Conservation (phyloP, 2,888 invertebrate genomes). For the Caenorhabditis becei region DNA sequence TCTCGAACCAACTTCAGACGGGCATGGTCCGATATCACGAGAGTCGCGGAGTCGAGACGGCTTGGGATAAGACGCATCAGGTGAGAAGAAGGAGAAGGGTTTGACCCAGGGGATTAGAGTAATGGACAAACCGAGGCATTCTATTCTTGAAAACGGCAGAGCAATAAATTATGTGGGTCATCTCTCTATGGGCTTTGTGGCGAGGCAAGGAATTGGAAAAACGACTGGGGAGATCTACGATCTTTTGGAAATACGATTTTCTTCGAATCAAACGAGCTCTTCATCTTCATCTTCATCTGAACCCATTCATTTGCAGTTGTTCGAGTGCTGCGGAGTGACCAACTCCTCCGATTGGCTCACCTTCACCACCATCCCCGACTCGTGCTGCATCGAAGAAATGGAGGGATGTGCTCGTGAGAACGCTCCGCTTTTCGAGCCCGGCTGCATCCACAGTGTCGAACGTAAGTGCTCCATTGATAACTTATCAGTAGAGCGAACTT, state of each 20-base stretch:
- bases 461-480: conserved; percentile 39
- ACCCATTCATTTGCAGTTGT: conserved; percentile 60
- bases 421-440: conserved; percentile 68
- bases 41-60: conserved; percentile 74
- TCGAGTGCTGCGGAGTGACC: conserved; percentile 80
- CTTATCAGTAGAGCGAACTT: not conserved
- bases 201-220: not conserved
- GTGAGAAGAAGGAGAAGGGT: conserved; percentile 40
- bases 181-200: not conserved
- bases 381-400: conserved; percentile 78
- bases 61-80: conserved; percentile 80
- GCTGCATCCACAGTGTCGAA: conserved; percentile 78
- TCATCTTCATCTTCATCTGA: not conserved
- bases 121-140: not conserved
- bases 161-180: conserved; percentile 4
- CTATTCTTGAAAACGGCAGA: not conserved
- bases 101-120: not conserved
- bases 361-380: conserved; percentile 74
- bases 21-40: conserved; percentile 74
- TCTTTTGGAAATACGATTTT: not conserved
- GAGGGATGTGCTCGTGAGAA: conserved; percentile 74
- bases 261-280: too few relatives aligned
- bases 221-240: not conserved
- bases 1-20: conserved; percentile 66
- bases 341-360: conserved; percentile 79